Percentiles rank a stretch among this genome's conserved stretches.
These are phyloP conservation scores for Corythornis cristatus DNA, from an alignment of 2,113 vertebrate genomes.

Conservation along the genomic window DNA sequence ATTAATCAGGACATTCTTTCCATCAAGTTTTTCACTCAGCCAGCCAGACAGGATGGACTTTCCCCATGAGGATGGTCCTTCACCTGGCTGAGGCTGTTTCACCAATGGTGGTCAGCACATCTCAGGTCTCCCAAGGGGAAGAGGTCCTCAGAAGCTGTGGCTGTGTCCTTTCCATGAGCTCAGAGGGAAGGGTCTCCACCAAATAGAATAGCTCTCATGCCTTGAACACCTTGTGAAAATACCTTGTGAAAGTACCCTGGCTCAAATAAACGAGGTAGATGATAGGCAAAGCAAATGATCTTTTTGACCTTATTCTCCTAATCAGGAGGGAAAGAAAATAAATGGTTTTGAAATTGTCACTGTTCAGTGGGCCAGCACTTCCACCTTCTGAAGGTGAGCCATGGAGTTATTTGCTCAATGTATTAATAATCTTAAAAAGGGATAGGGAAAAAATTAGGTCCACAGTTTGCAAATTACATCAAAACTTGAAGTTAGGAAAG, in stretches of 20 bases:
- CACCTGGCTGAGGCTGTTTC: background rate
- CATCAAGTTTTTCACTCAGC: background rate
- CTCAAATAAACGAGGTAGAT: background rate
- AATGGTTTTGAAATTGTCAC: background rate
- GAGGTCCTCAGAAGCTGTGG: background rate
- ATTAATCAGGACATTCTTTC: background rate
- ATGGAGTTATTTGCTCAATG: background rate
- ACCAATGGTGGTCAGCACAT: rapidly evolving
- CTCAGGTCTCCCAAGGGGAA: background rate
- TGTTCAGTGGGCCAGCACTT: background rate
- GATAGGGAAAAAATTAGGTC: background rate
- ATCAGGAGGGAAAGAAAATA: background rate
- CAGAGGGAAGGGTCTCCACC: background rate
- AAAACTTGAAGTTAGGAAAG: background rate
- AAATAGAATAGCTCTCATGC: background rate
- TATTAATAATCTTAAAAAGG: background rate
- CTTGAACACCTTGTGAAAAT: background rate
- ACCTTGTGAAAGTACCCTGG: background rate
- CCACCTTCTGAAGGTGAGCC: background rate
- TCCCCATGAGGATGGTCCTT: background rate
- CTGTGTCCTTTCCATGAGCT: background rate
- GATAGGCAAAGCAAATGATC: background rate
- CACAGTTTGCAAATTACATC: background rate
- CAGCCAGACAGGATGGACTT: background rate
- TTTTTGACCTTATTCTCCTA: background rate